Evolutionary conservation across 2,113 vertebrate genomes (phyloP).

Genomic region (Leptodactylus fuscus): DNA sequence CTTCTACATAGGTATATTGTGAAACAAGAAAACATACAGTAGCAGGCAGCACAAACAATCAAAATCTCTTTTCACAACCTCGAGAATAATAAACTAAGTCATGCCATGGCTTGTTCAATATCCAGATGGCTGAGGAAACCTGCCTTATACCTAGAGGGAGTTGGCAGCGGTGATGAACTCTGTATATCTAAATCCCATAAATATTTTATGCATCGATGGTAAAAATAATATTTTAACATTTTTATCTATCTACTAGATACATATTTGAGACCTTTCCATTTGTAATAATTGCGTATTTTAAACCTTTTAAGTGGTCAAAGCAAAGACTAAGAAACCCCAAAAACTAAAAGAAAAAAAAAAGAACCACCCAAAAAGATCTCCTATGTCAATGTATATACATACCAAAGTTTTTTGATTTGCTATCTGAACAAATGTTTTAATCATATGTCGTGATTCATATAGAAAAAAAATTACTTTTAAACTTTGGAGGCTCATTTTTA

Average conservation of each 20-base stretch:
- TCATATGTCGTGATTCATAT: not conserved
- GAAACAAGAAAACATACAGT: constrained; percentile 28
- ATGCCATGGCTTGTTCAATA: constrained; percentile 47
- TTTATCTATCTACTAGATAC: not conserved
- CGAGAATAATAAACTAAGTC: constrained; percentile 28
- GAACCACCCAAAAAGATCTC: not conserved
- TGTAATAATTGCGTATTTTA: not conserved
- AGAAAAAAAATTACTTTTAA: not conserved
- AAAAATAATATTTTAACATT: constrained; percentile 55
- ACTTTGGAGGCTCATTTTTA: constrained; percentile 30
- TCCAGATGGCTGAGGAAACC: constrained; percentile 49
- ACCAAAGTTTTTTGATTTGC: not conserved
- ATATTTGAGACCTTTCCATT: not conserved
- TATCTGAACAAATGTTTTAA: not conserved
- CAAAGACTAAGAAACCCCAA: not conserved
- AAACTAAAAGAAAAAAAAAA: no score
- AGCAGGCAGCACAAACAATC: constrained; percentile 43
- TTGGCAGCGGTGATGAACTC: constrained; percentile 42
- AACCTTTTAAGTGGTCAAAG: not conserved
- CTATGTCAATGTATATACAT: not conserved
- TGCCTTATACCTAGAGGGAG: constrained; percentile 51
- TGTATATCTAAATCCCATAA: constrained; percentile 53
- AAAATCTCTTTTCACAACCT: constrained; percentile 11
- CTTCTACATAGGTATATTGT: constrained; percentile 29
- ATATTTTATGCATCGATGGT: constrained; percentile 47